These are phyloP conservation scores for Galleria mellonella DNA, from an alignment of 1,140 invertebrate genomes.

Conservation along the genomic window DNA sequence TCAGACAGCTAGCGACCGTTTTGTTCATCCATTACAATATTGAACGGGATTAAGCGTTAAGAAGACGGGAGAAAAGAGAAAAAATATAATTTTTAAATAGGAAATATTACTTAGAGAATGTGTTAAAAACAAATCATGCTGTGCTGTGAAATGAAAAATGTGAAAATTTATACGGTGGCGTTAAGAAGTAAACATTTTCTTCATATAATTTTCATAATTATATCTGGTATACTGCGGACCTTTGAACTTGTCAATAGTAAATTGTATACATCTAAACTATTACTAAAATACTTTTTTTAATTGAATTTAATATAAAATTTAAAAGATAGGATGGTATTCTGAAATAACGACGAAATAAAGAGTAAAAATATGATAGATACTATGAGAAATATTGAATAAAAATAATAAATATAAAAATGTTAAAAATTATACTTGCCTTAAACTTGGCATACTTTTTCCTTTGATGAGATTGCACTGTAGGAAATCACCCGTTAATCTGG, in stretches of 20 bases:
- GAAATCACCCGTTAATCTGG: constrained; percentile 53
- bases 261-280: too few species aligned
- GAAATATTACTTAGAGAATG: constrained; percentile 31
- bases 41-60: constrained; percentile 76
- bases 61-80: constrained; percentile 74
- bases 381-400: not conserved
- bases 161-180: constrained; percentile 8
- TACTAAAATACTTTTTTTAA: too few species aligned
- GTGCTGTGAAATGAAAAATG: constrained; percentile 35
- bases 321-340: too few species aligned
- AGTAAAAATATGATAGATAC: too few species aligned
- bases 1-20: constrained; percentile 83
- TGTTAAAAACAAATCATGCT: constrained; percentile 52
- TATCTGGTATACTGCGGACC: too few species aligned
- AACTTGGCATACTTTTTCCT: constrained; percentile 96
- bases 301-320: too few species aligned
- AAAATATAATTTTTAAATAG: constrained; percentile 61
- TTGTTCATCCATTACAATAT: constrained; percentile 62
- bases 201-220: too few species aligned
- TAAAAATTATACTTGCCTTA: constrained; percentile 80
- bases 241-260: too few species aligned
- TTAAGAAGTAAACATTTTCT: too few species aligned
- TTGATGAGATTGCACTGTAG: constrained; percentile 85
- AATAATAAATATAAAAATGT: not conserved
- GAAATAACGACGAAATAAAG: too few species aligned